Evolutionary conservation across 2,113 vertebrate genomes (phyloP).

Genomic region (Scytalopus superciliaris): DNA sequence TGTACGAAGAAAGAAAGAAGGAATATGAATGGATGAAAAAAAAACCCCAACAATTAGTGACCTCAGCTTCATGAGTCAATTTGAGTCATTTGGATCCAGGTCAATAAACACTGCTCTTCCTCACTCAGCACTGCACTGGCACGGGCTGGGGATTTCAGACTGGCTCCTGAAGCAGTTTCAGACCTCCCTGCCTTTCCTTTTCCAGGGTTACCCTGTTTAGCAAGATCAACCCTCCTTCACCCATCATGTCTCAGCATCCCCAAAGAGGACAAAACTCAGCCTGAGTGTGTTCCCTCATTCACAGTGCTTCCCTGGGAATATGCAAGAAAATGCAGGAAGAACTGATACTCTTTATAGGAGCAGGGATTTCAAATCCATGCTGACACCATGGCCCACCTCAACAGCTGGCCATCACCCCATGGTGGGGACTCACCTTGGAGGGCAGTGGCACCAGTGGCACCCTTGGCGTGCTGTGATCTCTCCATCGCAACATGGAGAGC

Average conservation of each 20-base stretch:
- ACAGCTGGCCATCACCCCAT: accelerated
- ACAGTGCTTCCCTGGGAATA: accelerated
- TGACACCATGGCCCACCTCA: not conserved
- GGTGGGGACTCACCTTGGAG: not conserved
- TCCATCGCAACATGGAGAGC: accelerated
- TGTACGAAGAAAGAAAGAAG: not conserved
- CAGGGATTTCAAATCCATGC: not conserved
- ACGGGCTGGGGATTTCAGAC: not conserved
- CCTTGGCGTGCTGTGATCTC: not conserved
- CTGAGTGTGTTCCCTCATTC: not conserved
- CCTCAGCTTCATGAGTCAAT: not conserved
- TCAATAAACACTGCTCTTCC: not conserved
- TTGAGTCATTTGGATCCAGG: not conserved
- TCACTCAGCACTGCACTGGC: not conserved
- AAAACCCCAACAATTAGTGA: not conserved
- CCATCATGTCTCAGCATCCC: not conserved
- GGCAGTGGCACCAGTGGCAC: not conserved
- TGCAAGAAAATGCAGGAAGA: accelerated
- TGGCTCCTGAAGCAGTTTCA: too few species aligned
- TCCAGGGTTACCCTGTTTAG: not conserved
- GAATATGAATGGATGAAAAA: not conserved
- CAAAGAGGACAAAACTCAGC: not conserved
- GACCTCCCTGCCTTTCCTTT: not conserved
- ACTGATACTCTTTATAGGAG: not conserved
- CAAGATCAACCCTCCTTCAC: not conserved